These are phyloP conservation scores for Chloroclysta siterata DNA, from an alignment of 2,888 invertebrate genomes.

Conservation along the genomic window DNA sequence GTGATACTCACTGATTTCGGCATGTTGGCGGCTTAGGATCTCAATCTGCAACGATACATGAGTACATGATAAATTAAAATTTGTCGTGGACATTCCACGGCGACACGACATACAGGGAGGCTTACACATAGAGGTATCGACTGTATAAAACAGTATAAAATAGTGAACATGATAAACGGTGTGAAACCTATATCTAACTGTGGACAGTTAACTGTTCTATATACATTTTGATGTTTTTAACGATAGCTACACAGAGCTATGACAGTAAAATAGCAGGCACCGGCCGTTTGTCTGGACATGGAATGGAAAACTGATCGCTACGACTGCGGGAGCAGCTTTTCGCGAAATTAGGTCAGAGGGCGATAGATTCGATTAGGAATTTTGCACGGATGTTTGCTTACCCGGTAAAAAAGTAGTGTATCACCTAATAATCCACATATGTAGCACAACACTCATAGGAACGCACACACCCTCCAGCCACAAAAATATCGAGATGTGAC, in stretches of 20 bases:
- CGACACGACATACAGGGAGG: constrained; percentile 44
- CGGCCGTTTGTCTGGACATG: constrained; percentile 64
- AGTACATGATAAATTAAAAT: constrained; percentile 53
- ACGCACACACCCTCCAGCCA: constrained; percentile 85
- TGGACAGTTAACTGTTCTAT: constrained; percentile 44
- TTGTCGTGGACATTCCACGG: constrained; percentile 54
- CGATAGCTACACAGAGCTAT: constrained; percentile 54
- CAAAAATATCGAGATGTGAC: constrained; percentile 84
- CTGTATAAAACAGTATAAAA: constrained; percentile 51
- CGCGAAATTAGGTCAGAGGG: not conserved
- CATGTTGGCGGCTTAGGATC: constrained; percentile 84
- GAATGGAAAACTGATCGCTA: constrained; percentile 56
- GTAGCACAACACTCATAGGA: constrained; percentile 84
- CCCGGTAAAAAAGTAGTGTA: constrained; percentile 78
- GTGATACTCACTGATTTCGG: constrained; percentile 86
- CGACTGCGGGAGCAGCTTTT: constrained; percentile 37
- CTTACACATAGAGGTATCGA: constrained; percentile 61
- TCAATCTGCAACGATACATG: constrained; percentile 75
- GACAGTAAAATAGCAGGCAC: constrained; percentile 68
- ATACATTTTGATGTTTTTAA: constrained; percentile 54
- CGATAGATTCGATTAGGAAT: constrained; percentile 1
- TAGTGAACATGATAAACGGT: constrained; percentile 43
- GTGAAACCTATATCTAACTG: constrained; percentile 40
- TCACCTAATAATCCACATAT: constrained; percentile 85
- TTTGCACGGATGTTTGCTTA: constrained; percentile 56